phyloP scores from a whole-genome alignment of 2,113 vertebrate genomes.

The Prionailurus viverrinus region DNA sequence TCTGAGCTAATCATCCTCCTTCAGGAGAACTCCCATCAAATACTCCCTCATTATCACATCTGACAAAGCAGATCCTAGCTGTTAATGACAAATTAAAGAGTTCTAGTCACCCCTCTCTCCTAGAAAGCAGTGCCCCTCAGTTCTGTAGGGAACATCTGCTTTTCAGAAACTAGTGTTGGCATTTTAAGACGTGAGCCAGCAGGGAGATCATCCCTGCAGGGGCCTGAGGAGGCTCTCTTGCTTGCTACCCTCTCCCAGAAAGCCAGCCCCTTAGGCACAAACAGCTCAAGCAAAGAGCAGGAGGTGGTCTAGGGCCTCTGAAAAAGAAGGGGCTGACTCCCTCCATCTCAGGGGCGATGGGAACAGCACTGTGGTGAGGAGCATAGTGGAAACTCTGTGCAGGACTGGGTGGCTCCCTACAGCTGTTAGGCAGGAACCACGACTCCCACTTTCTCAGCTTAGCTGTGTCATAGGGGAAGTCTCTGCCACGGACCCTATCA shows the following conservation, averaged over 20 bases:
- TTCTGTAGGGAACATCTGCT: not conserved
- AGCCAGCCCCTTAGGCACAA: not conserved
- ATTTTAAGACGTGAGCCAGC: not conserved
- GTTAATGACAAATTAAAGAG: slow-evolving; percentile 24
- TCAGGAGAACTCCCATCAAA: slow-evolving; percentile 33
- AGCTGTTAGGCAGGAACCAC: not conserved
- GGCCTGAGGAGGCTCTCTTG: not conserved
- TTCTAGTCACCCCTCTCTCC: not conserved
- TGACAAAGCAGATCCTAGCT: slow-evolving; percentile 36
- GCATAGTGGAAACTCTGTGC: rapidly evolving
- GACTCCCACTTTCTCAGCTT: not conserved
- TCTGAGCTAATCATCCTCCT: slow-evolving; percentile 42
- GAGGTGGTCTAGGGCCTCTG: not conserved
- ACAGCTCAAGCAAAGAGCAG: not conserved
- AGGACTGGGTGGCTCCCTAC: not conserved
- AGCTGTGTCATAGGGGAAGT: not conserved
- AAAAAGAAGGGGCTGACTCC: not conserved
- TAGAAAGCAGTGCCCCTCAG: not conserved
- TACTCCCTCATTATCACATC: slow-evolving; percentile 44
- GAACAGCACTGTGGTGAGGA: not conserved
- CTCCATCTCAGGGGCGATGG: rapidly evolving
- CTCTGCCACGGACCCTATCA: not conserved
- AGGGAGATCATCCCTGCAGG: not conserved
- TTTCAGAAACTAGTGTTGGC: not conserved
- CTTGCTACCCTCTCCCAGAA: not conserved